Percentiles rank a stretch among this genome's conserved stretches.
Conservation (phyloP, 2,113 vertebrate species). For the Clarias macrocephalus region DNA sequence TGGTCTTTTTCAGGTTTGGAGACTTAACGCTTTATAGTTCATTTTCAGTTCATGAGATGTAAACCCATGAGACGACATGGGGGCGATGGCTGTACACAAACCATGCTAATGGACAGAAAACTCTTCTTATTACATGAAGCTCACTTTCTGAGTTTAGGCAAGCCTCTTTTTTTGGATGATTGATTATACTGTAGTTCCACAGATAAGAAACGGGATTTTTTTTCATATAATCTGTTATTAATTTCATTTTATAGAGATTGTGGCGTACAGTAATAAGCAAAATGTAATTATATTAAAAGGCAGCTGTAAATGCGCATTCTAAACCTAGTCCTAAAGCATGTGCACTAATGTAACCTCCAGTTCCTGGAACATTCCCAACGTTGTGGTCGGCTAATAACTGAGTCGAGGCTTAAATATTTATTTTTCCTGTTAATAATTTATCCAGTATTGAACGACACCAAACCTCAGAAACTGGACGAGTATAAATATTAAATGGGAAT, state of each 20-base stretch:
- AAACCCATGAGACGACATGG: not conserved
- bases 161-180: not conserved
- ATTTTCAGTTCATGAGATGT: not conserved
- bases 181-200: not conserved
- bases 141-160: not conserved
- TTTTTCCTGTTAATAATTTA: not conserved
- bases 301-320: not conserved
- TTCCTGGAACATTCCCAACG: not conserved
- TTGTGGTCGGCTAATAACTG: not conserved
- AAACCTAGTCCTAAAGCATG: too few species aligned
- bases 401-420: not conserved
- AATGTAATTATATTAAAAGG: not conserved
- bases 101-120: not conserved
- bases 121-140: not conserved
- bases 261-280: not conserved
- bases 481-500: not conserved
- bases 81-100: not conserved
- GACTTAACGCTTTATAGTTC: not conserved
- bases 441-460: not conserved
- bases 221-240: too few species aligned
- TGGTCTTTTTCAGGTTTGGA: not conserved
- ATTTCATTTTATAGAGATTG: too few species aligned
- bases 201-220: not conserved
- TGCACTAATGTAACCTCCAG: not conserved
- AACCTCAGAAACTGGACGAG: not conserved